These are phyloP conservation scores for Tortricodes alternella DNA, from an alignment of 2,888 invertebrate species.

Conservation along the genomic window DNA sequence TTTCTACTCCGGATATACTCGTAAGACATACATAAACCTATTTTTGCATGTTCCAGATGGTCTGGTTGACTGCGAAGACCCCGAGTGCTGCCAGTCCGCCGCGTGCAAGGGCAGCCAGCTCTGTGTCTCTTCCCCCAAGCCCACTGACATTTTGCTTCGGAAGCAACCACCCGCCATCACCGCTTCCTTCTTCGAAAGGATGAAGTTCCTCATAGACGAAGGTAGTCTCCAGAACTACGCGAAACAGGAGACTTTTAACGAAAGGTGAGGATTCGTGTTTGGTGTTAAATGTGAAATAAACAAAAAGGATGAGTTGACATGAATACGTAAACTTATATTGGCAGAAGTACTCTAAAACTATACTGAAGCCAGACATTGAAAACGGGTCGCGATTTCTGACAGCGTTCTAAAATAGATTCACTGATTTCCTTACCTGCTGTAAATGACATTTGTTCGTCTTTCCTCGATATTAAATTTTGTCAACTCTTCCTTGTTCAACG, in stretches of 20 bases:
- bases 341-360: neutral
- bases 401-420: too few species aligned
- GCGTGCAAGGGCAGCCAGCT: constrained; percentile 93
- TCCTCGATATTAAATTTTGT: constrained; percentile 31
- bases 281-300: constrained; percentile 54
- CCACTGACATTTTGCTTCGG: constrained; percentile 96
- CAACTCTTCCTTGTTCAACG: constrained; percentile 39
- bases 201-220: constrained; percentile 99
- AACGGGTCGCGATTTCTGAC: too few species aligned
- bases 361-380: too few species aligned
- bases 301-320: neutral
- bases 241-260: constrained; percentile 97
- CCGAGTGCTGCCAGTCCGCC: constrained; percentile 95
- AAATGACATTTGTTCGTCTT: too few species aligned
- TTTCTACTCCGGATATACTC: too few species aligned
- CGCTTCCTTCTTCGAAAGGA: constrained; percentile 98
- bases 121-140: constrained; percentile 97
- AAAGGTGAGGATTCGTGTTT: constrained; percentile 89
- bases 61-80: constrained; percentile 98
- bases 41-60: constrained; percentile 87
- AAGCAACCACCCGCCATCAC: constrained; percentile 98
- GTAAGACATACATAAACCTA: too few species aligned
- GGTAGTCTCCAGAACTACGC: constrained; percentile 99
- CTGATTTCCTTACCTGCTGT: too few species aligned
- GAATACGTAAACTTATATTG: neutral